A percentile compares a stretch with the other conserved stretches of the same genome.
These are phyloP conservation scores for Cordylochernes scorpioides DNA, from an alignment of 2,888 invertebrate species.

Conservation along the genomic window DNA sequence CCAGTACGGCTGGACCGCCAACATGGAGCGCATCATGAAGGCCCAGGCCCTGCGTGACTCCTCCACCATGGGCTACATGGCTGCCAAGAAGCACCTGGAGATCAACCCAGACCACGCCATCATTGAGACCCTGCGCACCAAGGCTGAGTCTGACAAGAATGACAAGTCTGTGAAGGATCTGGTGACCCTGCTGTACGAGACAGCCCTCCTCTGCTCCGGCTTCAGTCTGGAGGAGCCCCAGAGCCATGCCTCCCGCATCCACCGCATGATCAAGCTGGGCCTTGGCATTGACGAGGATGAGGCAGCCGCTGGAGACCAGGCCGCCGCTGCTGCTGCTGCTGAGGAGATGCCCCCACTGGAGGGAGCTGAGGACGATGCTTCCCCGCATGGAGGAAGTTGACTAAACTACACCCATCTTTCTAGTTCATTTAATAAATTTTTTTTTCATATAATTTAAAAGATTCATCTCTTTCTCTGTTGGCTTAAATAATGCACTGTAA, in stretches of 20 bases:
- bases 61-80: slow-evolving; percentile 99
- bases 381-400: slow-evolving; percentile 99
- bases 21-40: slow-evolving; percentile 99
- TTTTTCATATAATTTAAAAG: too few species aligned
- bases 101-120: slow-evolving; percentile 90
- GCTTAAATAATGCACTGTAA: too few species aligned
- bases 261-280: slow-evolving; percentile 95
- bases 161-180: slow-evolving; percentile 95
- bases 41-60: slow-evolving; percentile 90
- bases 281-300: slow-evolving; percentile 87
- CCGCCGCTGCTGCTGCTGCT: slow-evolving; percentile 22
- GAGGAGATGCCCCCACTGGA: slow-evolving; percentile 24
- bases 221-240: slow-evolving; percentile 79
- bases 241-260: slow-evolving; percentile 68
- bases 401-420: too few species aligned
- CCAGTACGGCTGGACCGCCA: slow-evolving; percentile 97
- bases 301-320: slow-evolving; percentile 29
- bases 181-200: slow-evolving; percentile 81
- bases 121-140: slow-evolving; percentile 60
- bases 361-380: slow-evolving; percentile 64
- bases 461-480: too few species aligned
- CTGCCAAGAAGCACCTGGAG: slow-evolving; percentile 94
- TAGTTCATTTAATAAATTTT: too few species aligned
- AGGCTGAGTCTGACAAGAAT: slow-evolving; percentile 84
- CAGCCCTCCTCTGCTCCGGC: slow-evolving; percentile 78